Conservation (phyloP, 2,113 vertebrate species). For the Phrynocephalus versicolor region DNA sequence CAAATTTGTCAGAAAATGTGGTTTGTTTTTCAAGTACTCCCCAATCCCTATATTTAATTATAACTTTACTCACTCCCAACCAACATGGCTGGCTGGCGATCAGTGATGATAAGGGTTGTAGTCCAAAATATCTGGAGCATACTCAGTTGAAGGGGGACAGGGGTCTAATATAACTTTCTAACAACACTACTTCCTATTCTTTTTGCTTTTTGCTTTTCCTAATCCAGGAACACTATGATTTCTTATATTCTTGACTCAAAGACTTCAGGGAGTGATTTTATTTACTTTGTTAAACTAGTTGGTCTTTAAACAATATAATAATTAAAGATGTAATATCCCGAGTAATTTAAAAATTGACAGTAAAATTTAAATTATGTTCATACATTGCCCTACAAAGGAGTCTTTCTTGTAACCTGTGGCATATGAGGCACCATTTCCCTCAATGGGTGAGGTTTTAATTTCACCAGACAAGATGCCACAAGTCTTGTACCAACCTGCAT, state of each 20-base stretch:
- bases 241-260: not conserved
- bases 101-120: not conserved
- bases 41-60: too few relatives aligned
- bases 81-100: not conserved
- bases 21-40: too few relatives aligned
- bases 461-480: constrained; percentile 37
- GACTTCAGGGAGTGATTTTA: not conserved
- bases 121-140: not conserved
- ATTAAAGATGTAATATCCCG: constrained; percentile 16
- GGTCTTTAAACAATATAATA: not conserved
- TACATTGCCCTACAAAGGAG: not conserved
- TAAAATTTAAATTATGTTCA: constrained; percentile 1
- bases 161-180: too few relatives aligned
- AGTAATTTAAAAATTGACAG: constrained; percentile 1
- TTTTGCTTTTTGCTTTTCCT: fast-evolving
- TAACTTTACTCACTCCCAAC: not conserved
- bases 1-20: too few relatives aligned
- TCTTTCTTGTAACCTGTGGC: not conserved
- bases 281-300: not conserved
- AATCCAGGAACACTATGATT: fast-evolving
- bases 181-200: not conserved
- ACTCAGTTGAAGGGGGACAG: not conserved
- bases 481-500: constrained; percentile 40
- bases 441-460: constrained; percentile 6
- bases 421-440: not conserved